Base-by-base conservation (phyloP, 2,888 invertebrate species). In the Chaetogeoica ovagalla region DNA sequence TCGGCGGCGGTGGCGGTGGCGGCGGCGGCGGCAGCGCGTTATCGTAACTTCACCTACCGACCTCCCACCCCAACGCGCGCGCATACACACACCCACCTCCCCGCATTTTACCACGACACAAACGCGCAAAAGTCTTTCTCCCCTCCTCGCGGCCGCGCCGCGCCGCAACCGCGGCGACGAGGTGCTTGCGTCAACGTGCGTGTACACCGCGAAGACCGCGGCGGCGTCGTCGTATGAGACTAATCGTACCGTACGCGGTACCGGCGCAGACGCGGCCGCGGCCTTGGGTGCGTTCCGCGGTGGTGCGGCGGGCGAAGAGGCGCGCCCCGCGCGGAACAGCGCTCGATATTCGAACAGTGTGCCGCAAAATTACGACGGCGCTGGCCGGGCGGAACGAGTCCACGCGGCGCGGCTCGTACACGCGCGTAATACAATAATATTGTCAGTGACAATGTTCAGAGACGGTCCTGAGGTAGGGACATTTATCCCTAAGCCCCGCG, bases 331-430 rank as follows among this genome's bases (percentile, higher is more conserved):
- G n/a, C 48, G 62, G 57, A 17, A 57, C 30, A 4, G 30, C 79
- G 79, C 79, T 79, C 79, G 79, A 79, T 79, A 79, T 79, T 79
- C 43, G 63, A 55, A 70, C 70, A 79, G 70, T 63, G 79, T 21
- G 55, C 75, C 75, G 59, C 59, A 75, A 75, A 75, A 48, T 75
- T 30, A 75, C 23, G 37, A 39, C 70, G 71, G 3, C 63, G 30
- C 30, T 9, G 39, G 55, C n/a, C 17, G n/a, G 17, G 11, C 8
- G 19, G 39, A 43, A 21, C 59, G 23, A 5, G 30, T 68, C 55
- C 17, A 7, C 48, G 23, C 62, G 13, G 43, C 43, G 43, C 43
- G 43, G 8, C 5, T 7, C 39, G 39, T 7, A 7, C 7, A 39
- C 39, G 43, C 7, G 9, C 43, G 43, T 43, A n/a, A n/a, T n/a